Conservation (phyloP, 1,140 invertebrate species). For the Hermetia illucens region DNA sequence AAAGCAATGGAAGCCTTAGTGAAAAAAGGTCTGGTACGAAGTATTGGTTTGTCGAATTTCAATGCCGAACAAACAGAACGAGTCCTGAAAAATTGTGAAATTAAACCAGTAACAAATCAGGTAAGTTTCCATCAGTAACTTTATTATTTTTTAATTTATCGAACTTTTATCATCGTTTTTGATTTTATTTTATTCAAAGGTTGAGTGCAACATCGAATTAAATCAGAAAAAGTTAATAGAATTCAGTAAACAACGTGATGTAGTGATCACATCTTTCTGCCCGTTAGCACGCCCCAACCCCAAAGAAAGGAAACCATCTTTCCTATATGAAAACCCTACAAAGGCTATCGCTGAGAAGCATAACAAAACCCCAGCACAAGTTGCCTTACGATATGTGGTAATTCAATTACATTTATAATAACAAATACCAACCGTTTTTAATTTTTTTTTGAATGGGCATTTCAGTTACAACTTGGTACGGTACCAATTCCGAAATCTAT, state of each 20-base stretch:
- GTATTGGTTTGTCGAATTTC: slow-evolving; percentile 80
- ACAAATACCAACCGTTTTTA: neutral
- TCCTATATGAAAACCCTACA: slow-evolving; percentile 39
- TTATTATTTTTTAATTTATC: slow-evolving; percentile 52
- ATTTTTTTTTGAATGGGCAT: neutral
- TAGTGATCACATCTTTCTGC: slow-evolving; percentile 58
- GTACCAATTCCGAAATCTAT: slow-evolving; percentile 45
- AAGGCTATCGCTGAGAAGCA: slow-evolving; percentile 43
- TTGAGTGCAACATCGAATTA: slow-evolving; percentile 37
- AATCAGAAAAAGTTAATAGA: slow-evolving; percentile 42
- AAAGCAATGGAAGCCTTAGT: slow-evolving; percentile 65
- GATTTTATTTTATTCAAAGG: slow-evolving; percentile 34
- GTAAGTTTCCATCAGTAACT: slow-evolving; percentile 73
- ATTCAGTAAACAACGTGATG: slow-evolving; percentile 47
- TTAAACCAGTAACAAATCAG: slow-evolving; percentile 63
- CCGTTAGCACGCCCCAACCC: slow-evolving; percentile 48
- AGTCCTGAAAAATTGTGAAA: slow-evolving; percentile 43
- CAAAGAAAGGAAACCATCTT: slow-evolving; percentile 16
- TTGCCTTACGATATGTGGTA: slow-evolving; percentile 40
- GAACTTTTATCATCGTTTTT: slow-evolving; percentile 43
- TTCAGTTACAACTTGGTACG: slow-evolving; percentile 29
- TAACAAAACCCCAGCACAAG: slow-evolving; percentile 50
- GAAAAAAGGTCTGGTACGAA: slow-evolving; percentile 48
- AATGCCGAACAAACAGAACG: slow-evolving; percentile 60
- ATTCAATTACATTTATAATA: neutral